A percentile compares a stretch with the other conserved stretches of the same genome.
Evolutionary conservation across 2,797 vertebrate genomes (phyloP).

Genomic region (Eupleurogrammus muticus): DNA sequence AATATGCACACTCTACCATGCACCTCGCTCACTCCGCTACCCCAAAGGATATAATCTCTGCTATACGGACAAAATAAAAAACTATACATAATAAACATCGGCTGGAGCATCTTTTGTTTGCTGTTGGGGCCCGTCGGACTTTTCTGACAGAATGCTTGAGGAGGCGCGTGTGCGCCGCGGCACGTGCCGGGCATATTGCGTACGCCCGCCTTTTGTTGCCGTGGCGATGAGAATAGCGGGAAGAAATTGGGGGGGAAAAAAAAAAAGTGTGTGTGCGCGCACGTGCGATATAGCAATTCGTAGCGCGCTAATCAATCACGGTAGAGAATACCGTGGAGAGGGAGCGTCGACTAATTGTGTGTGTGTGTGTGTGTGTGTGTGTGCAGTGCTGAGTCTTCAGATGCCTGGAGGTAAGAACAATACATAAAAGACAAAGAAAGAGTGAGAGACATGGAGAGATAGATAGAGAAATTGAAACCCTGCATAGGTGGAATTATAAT

Average conservation of each 20-base stretch:
- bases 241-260: slow-evolving; percentile 7
- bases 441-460: not conserved
- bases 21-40: slow-evolving; percentile 50
- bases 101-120: slow-evolving; percentile 68
- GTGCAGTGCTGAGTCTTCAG: too few species aligned
- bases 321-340: not conserved
- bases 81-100: slow-evolving; percentile 72
- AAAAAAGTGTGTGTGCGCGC: too few species aligned
- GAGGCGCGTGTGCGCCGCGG: slow-evolving; percentile 9
- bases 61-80: slow-evolving; percentile 37
- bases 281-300: slow-evolving; percentile 46
- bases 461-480: not conserved
- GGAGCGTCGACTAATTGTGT: slow-evolving; percentile 33
- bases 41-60: slow-evolving; percentile 60
- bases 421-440: not conserved
- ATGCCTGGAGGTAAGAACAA: not conserved
- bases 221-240: slow-evolving; percentile 32
- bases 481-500: slow-evolving; percentile 17
- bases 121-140: slow-evolving; percentile 53
- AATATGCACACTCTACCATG: slow-evolving; percentile 63
- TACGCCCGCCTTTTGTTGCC: slow-evolving; percentile 35
- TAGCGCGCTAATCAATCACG: slow-evolving; percentile 47
- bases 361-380: too few species aligned
- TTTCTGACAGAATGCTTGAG: slow-evolving; percentile 47
- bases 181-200: slow-evolving; percentile 36